phyloP scores from a whole-genome alignment of 2,888 invertebrate species.

The Chaetoderma sp. region DNA sequence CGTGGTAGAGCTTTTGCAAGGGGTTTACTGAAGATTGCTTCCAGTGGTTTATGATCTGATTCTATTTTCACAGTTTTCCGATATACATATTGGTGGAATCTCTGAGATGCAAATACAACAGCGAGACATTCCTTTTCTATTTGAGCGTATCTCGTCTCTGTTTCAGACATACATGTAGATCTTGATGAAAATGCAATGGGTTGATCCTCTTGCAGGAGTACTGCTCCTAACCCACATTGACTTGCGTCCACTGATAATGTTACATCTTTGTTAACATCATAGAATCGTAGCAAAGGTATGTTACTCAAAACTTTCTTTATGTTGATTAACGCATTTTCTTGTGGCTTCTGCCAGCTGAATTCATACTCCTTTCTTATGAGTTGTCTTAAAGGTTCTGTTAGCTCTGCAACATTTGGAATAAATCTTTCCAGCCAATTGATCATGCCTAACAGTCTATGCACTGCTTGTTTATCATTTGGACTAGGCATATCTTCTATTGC shows the following conservation, averaged over 20 bases:
- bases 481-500: conserved; percentile 22
- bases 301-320: too few relatives aligned
- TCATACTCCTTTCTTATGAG: conserved; percentile 17
- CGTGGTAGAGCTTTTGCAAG: conserved; percentile 23
- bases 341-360: conserved; percentile 34
- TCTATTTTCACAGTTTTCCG: conserved; percentile 13
- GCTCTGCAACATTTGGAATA: conserved; percentile 18
- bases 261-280: too few relatives aligned
- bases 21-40: conserved; percentile 22
- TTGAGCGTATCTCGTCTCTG: conserved; percentile 20
- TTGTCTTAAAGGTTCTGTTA: conserved; percentile 19
- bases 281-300: too few relatives aligned
- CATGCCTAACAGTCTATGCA: conserved; percentile 32
- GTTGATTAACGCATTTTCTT: too few relatives aligned
- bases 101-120: conserved; percentile 30
- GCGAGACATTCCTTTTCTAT: conserved; percentile 35
- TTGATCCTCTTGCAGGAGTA: conserved; percentile 21
- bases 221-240: conserved; percentile 34
- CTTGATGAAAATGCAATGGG: conserved; percentile 29
- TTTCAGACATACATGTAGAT: conserved; percentile 20
- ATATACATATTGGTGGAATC: conserved; percentile 29
- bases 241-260: too few relatives aligned
- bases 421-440: conserved; percentile 21
- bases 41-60: conserved; percentile 32
- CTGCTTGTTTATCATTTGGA: conserved; percentile 17